A percentile compares a stretch with the other conserved stretches of the same genome.
phyloP scores from a whole-genome alignment of 2,888 invertebrate genomes.

The Agonopterix arenella region DNA sequence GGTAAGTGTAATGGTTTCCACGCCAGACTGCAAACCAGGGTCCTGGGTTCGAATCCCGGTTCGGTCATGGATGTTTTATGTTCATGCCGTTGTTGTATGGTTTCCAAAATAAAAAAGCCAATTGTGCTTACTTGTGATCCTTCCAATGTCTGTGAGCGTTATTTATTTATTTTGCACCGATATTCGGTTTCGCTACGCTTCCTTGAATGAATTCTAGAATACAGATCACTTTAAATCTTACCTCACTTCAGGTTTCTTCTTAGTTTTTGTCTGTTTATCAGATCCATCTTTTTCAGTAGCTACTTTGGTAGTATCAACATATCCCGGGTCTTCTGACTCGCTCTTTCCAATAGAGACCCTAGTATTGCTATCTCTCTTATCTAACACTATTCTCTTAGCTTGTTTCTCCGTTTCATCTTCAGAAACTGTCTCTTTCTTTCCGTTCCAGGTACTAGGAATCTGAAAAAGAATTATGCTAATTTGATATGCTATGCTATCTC shows the following conservation, averaged over 20 bases:
- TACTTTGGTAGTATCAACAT: neutral
- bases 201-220: too few relatives aligned
- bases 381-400: constrained; percentile 12
- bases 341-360: constrained; percentile 39
- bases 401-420: constrained; percentile 36
- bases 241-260: neutral
- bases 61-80: too few relatives aligned
- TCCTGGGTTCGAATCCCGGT: too few relatives aligned
- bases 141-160: too few relatives aligned
- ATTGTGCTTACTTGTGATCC: too few relatives aligned
- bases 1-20: too few relatives aligned
- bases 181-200: too few relatives aligned
- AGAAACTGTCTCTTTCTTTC: constrained; percentile 46
- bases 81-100: too few relatives aligned
- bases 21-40: too few relatives aligned
- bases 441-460: constrained; percentile 34
- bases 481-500: too few relatives aligned
- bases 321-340: constrained; percentile 23
- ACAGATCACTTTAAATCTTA: neutral
- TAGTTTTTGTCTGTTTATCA: neutral
- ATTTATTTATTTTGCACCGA: too few relatives aligned
- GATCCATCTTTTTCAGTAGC: neutral
- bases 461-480: neutral
- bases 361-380: constrained; percentile 16
- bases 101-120: too few relatives aligned